phyloP scores from a whole-genome alignment of 1,140 invertebrate species.

The Eufriesea mexicana region DNA sequence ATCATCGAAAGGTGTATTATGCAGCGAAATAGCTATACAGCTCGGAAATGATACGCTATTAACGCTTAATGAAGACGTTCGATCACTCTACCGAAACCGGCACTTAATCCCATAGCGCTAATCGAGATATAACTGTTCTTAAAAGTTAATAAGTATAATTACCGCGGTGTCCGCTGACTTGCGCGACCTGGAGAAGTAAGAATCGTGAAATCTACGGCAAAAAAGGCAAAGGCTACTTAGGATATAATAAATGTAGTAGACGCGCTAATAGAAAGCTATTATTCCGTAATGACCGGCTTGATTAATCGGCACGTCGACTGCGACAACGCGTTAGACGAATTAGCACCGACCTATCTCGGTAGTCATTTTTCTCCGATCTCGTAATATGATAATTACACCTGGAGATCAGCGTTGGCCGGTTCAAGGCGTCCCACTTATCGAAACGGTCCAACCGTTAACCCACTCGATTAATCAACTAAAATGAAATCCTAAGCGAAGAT shows the following conservation, averaged over 20 bases:
- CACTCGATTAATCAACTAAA: not conserved
- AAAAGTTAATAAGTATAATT: not conserved
- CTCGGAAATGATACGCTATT: not conserved
- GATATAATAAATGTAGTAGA: not conserved
- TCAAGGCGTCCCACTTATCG: not conserved
- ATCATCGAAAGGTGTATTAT: not conserved
- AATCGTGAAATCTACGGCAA: not conserved
- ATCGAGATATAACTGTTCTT: not conserved
- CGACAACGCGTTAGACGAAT: conserved; percentile 5
- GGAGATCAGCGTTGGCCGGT: not conserved
- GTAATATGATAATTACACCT: conserved; percentile 18
- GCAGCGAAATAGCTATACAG: not conserved
- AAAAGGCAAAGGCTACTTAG: conserved; percentile 5
- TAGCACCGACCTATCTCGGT: not conserved
- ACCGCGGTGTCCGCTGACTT: not conserved
- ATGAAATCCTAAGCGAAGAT: not conserved
- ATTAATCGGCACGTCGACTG: conserved; percentile 13
- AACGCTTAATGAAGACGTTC: not conserved
- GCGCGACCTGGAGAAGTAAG: not conserved
- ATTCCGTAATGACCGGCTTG: not conserved
- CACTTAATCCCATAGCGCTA: not conserved
- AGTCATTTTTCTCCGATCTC: not conserved
- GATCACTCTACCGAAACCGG: not conserved
- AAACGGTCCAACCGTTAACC: not conserved
- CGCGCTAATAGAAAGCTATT: conserved; percentile 16